Percentiles rank a stretch among this genome's conserved stretches.
These are phyloP conservation scores for Hyalella azteca DNA, from an alignment of 2,888 invertebrate genomes.

Conservation along the genomic window DNA sequence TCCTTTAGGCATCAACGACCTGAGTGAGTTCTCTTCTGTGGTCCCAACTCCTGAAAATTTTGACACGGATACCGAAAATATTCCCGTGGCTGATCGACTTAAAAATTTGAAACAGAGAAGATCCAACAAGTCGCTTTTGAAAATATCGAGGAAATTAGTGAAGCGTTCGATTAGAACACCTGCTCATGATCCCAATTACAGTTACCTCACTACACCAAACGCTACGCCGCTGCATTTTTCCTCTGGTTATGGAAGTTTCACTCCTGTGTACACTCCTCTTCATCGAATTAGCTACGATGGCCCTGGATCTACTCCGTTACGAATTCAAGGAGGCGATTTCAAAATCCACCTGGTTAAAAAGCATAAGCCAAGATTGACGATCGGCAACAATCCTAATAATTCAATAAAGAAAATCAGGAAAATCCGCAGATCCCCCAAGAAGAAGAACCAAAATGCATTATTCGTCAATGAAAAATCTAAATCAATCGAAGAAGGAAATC, in stretches of 20 bases:
- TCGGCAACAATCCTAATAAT: too few species aligned
- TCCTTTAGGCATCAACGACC: conserved; percentile 52
- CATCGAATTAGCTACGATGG: conserved; percentile 49
- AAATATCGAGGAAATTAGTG: conserved; percentile 45
- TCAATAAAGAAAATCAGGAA: too few species aligned
- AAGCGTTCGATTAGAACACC: conserved; percentile 50
- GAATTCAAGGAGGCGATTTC: conserved; percentile 9
- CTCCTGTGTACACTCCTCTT: conserved; percentile 55
- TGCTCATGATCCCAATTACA: conserved; percentile 47
- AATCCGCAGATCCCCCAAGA: not conserved
- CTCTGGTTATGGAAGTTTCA: conserved; percentile 41
- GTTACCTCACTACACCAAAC: conserved; percentile 45
- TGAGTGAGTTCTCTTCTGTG: not conserved
- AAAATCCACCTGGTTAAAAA: conserved; percentile 7
- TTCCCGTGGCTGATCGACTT: conserved; percentile 35
- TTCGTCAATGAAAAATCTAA: too few species aligned
- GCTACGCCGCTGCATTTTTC: conserved; percentile 43
- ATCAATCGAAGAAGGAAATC: too few species aligned
- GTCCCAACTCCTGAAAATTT: conserved; percentile 40
- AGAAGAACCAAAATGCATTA: not conserved
- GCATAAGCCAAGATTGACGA: too few species aligned
- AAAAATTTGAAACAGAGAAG: not conserved
- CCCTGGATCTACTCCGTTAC: not conserved
- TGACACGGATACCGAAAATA: conserved; percentile 47
- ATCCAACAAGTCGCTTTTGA: conserved; percentile 14